Evolutionary conservation across 2,888 invertebrate genomes (phyloP), one percentile per base, ranked within the genome.

Genomic region (Phaonia tiefii): DNA sequence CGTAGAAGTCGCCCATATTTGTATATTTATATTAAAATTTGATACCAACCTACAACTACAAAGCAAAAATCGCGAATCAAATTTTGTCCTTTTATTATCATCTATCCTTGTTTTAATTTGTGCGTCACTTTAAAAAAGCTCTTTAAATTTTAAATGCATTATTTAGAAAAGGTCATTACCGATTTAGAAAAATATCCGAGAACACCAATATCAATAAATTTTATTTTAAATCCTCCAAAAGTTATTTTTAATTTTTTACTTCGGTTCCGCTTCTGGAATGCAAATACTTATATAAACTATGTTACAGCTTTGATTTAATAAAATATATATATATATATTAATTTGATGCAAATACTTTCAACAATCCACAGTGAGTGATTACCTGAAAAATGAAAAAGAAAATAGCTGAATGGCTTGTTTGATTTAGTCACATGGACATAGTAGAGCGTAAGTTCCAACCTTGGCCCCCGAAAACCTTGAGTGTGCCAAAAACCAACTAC

Each of bases 1-100:
- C 96, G 95, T 96, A 96, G 95, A 86, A 81, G 51, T 81, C 46
- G 84, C 46, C 44, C 60, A 86, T 85, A 86, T 88, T 88, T 88
- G 87, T 88, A 88, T 87, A 88, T 88, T 88, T 88, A 88, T 88
- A 88, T 85, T 88, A 87, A 84, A 85, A 85, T 88, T 88, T 83
- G 81, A 81, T 84, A 83, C 83, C 66, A 81, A 75, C 74, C 58
- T 79, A 42, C 46, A 58, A 58, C 46, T 54, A 31, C 25, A 46
- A 20, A 65, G n/a, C 37, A 51, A 69, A 66, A 70, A 60, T 15
- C 10, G 31, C 11, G 20, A 60, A 60, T 60, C 60, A 31, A 60
- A 60, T 60, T 39, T 60, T 54, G 7, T 10, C 13, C 37, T 20
- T 56, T 31, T 31, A n/a, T n/a, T n/a, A n/a, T 56, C 25, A 56